phyloP scores from a whole-genome alignment of 1,140 invertebrate genomes.

The Phenacoccus solenopsis region DNA sequence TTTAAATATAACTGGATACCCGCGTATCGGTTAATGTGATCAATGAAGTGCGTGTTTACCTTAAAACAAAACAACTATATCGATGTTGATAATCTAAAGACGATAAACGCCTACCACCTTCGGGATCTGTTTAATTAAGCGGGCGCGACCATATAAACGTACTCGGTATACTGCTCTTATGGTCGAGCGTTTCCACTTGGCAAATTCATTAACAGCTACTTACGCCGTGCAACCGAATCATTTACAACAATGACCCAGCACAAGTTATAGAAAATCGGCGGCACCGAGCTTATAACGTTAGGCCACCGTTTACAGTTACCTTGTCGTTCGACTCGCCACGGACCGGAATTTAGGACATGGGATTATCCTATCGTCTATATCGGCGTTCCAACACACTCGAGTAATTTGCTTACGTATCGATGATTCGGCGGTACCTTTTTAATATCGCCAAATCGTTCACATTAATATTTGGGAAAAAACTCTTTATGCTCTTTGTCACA shows the following conservation, averaged over 20 bases:
- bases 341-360: background rate
- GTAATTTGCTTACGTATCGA: background rate
- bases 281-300: too few relatives aligned
- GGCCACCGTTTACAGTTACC: background rate
- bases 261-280: background rate
- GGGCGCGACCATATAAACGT: background rate
- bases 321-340: too few relatives aligned
- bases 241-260: background rate
- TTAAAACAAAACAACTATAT: background rate
- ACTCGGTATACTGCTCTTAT: background rate
- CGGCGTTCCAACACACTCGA: background rate
- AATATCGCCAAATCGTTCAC: background rate
- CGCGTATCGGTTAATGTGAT: background rate
- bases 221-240: background rate
- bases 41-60: constrained; percentile 1
- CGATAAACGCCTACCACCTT: background rate
- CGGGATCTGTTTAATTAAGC: background rate
- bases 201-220: background rate
- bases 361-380: background rate
- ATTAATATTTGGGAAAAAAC: background rate
- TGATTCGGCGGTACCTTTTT: background rate
- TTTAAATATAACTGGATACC: background rate
- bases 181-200: background rate
- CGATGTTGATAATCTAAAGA: background rate
- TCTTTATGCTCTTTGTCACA: too few relatives aligned